These are phyloP conservation scores for Glossophaga mutica DNA, from an alignment of 2,797 vertebrate genomes.

Conservation along the genomic window DNA sequence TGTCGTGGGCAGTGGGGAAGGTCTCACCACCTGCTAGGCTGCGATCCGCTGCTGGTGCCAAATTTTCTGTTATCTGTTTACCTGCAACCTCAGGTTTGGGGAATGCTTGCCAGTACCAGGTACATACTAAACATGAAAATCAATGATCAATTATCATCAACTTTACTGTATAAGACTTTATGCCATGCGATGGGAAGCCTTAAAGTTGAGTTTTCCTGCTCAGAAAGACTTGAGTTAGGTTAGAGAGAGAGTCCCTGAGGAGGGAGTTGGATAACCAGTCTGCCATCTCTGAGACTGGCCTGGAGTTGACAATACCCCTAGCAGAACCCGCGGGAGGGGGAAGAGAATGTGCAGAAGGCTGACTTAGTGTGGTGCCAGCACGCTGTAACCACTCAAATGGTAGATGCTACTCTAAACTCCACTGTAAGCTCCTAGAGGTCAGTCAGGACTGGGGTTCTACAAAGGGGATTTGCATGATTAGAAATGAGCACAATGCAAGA, in stretches of 20 bases:
- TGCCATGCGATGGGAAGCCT: neutral
- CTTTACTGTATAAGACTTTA: neutral
- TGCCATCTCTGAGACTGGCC: neutral
- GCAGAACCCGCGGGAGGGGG: neutral
- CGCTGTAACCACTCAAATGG: fast-evolving
- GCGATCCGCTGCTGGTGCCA: too few relatives aligned
- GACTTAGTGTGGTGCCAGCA: neutral
- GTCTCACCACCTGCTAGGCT: too few relatives aligned
- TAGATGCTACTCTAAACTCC: fast-evolving
- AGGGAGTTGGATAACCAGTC: neutral
- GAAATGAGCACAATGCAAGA: neutral
- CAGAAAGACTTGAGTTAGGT: neutral
- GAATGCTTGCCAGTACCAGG: neutral
- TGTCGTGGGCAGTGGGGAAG: neutral
- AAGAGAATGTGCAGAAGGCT: neutral
- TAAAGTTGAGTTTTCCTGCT: neutral
- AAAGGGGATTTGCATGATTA: neutral
- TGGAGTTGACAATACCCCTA: too few relatives aligned
- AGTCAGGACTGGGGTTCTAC: neutral
- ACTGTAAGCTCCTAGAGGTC: neutral
- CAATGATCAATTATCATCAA: neutral
- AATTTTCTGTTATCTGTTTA: neutral
- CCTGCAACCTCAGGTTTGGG: neutral
- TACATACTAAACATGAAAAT: neutral
- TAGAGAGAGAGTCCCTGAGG: neutral